phyloP scores from a whole-genome alignment of 1,140 invertebrate genomes.

The Ephestia elutella region DNA sequence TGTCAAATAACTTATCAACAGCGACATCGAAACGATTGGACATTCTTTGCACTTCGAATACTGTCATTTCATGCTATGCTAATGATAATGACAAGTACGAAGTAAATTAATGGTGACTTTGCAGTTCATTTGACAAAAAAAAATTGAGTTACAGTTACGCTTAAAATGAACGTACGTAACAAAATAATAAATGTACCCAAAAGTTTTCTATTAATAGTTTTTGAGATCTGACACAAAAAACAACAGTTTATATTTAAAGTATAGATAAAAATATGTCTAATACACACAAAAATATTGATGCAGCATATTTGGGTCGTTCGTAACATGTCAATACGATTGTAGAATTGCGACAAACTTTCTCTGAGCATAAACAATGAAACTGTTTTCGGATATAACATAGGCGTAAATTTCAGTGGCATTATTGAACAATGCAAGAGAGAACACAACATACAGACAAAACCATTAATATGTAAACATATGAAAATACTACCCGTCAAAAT shows the following conservation, averaged over 20 bases:
- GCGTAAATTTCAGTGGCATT: neutral
- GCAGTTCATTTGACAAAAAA: too few relatives aligned
- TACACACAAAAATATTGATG: too few relatives aligned
- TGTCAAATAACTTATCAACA: neutral
- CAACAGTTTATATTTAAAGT: too few relatives aligned
- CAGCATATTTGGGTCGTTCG: too few relatives aligned
- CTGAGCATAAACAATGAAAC: conserved; percentile 4
- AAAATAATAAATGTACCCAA: too few relatives aligned
- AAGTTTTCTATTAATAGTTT: too few relatives aligned
- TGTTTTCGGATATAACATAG: neutral
- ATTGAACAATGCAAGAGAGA: conserved; percentile 1
- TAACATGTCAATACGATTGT: neutral
- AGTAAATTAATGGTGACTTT: too few relatives aligned
- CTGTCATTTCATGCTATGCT: neutral
- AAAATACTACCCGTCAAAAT: neutral
- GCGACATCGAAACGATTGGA: neutral
- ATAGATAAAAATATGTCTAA: too few relatives aligned
- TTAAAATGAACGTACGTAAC: too few relatives aligned
- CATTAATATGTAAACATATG: conserved; percentile 4
- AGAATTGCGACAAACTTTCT: conserved; percentile 8
- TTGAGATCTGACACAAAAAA: too few relatives aligned
- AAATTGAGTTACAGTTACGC: too few relatives aligned
- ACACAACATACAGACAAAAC: neutral
- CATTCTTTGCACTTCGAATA: neutral
- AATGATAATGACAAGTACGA: neutral